Base-by-base conservation (phyloP, 2,888 invertebrate species). In the Coelopa pilipes region DNA sequence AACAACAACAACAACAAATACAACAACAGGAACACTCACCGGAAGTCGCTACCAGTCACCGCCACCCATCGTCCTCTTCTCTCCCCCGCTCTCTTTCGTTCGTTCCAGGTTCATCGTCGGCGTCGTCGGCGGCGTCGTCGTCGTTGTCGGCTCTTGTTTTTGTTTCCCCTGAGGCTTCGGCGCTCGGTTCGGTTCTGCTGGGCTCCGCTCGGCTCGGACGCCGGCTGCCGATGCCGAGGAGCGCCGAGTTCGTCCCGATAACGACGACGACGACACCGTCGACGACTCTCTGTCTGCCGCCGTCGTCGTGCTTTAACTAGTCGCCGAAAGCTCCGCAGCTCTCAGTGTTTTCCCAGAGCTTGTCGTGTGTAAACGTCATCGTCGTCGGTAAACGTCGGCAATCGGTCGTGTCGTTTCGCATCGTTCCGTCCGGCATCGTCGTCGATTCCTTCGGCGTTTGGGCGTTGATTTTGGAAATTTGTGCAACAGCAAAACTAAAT, bases 321-420 rank as follows among this genome's bases (percentile, higher is more conserved):
- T 50, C 68, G 73, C 63, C 70, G 70, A 75, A 73, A 70, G 73
- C 71, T 73, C 63, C 57, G 11, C 67, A 68, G 13, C 55, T 57
- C 67, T 75, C 66, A 75, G 75, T 75, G 49, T 68, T 73, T 70
- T 73, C 75, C 46, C 67, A 70, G 60, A 62, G 67, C 67, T 73
- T 68, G 75, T 63, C 62, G 66, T 70, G 75, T 67, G 4, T 34
- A 7, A 34, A 34, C 34, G 34, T 34, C 34, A 34, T 34, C 34
- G n/a, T n/a, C n/a, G n/a, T n/a, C n/a, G n/a, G 45, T 15, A 4
- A 21, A 62, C 7, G n/a, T 34, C 17, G 11, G 34, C 63, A 34
- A 11, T n/a, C 63, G 24, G 12, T n/a, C 19, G 17, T 57, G 17
- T 57, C 12, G 17, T 24, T 45, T 46, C 46, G 63, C 45, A 34